Conservation (phyloP, 2,888 invertebrate genomes). For the Sinelater perroti region DNA sequence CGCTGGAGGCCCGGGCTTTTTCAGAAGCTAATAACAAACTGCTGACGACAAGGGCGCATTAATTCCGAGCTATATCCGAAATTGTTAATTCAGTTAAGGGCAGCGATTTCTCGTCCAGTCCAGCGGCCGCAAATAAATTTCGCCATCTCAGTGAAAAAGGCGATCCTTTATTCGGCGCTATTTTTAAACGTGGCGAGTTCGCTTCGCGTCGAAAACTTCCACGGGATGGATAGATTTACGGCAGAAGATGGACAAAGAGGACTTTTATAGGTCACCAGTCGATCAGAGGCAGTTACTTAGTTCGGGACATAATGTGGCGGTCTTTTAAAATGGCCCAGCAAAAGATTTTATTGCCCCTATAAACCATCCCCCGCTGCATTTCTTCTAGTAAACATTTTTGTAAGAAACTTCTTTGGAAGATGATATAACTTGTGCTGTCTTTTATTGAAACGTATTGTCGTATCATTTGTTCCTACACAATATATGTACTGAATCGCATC, state of each 20-base stretch:
- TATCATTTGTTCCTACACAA: no score
- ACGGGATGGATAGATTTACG: slow-evolving; percentile 48
- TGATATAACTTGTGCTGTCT: no score
- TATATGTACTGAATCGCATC: no score
- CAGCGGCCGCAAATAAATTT: background rate
- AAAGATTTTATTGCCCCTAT: slow-evolving; percentile 38
- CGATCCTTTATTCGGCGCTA: slow-evolving; percentile 6
- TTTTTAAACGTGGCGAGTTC: slow-evolving; percentile 17
- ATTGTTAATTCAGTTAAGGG: background rate
- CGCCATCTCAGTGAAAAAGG: background rate
- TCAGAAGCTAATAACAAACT: no score
- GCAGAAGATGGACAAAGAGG: slow-evolving; percentile 41
- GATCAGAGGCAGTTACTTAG: slow-evolving; percentile 44
- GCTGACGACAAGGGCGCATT: no score
- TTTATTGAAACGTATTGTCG: no score
- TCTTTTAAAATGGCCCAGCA: slow-evolving; percentile 36
- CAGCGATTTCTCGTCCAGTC: background rate
- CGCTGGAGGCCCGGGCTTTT: no score
- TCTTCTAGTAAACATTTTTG: slow-evolving; percentile 28
- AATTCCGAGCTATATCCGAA: background rate
- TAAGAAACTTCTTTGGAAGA: no score
- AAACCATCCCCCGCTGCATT: slow-evolving; percentile 27
- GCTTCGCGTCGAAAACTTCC: slow-evolving; percentile 32
- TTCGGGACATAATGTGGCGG: slow-evolving; percentile 42
- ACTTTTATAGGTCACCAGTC: slow-evolving; percentile 48